Percentiles rank a stretch among this genome's conserved stretches.
These are phyloP conservation scores for Coregonus clupeaformis DNA, from an alignment of 2,113 vertebrate species.

Conservation along the genomic window DNA sequence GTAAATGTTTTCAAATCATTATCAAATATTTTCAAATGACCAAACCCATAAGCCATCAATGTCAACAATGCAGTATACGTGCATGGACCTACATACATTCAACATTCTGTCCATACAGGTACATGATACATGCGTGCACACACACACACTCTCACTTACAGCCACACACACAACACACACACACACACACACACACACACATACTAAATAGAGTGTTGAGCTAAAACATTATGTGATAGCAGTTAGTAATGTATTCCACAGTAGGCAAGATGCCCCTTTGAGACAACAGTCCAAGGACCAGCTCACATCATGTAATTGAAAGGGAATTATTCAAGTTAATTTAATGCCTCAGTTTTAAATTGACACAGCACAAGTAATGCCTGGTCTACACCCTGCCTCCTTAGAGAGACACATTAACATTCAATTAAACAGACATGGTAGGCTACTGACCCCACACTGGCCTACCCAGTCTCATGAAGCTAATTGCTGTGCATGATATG, in stretches of 20 bases:
- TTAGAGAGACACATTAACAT: constrained; percentile 52
- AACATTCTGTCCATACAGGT: background rate
- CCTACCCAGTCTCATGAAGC: constrained; percentile 23
- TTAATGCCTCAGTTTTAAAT: constrained; percentile 70
- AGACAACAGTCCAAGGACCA: constrained; percentile 7
- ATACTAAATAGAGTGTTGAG: background rate
- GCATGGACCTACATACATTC: background rate
- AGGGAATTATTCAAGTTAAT: constrained; percentile 76
- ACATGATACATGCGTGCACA: background rate
- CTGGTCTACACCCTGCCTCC: constrained; percentile 58
- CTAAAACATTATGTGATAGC: background rate
- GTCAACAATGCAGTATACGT: background rate
- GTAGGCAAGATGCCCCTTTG: background rate
- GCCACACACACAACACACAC: background rate
- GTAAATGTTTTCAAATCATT: too few relatives aligned
- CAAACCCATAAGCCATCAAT: background rate
- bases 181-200: background rate
- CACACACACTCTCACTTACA: too few relatives aligned
- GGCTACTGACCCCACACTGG: constrained; percentile 40
- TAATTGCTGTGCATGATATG: constrained; percentile 7
- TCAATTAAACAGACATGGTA: constrained; percentile 51
- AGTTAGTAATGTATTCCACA: background rate
- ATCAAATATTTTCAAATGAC: background rate
- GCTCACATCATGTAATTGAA: constrained; percentile 68
- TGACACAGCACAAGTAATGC: constrained; percentile 56